These are phyloP conservation scores for Hydrochoerus hydrochaeris DNA, from an alignment of 2,113 vertebrate genomes.

Conservation along the genomic window DNA sequence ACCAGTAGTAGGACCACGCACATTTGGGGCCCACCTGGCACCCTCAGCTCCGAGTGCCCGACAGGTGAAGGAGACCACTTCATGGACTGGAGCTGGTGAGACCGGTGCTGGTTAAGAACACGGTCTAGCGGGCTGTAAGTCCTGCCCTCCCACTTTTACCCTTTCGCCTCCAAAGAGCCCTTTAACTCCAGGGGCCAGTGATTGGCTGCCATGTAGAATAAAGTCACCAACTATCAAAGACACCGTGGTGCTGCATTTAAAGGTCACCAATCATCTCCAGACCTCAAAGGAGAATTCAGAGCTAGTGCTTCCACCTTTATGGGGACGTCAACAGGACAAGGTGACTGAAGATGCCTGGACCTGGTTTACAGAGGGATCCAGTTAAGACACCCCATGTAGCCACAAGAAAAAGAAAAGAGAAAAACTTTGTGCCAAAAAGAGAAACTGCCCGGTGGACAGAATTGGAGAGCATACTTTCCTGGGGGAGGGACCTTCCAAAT, in stretches of 20 bases:
- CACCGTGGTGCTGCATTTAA: background rate
- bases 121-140: background rate
- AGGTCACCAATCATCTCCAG: background rate
- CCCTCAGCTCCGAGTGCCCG: background rate
- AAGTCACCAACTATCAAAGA: background rate
- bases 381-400: background rate
- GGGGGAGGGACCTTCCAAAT: background rate
- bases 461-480: background rate
- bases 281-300: background rate
- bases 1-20: background rate
- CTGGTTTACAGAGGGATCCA: background rate
- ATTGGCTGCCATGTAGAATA: background rate
- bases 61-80: no score
- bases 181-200: background rate
- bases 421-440: background rate
- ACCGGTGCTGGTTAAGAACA: background rate
- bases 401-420: background rate
- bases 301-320: background rate
- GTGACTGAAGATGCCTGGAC: background rate
- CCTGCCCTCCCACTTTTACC: background rate
- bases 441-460: background rate
- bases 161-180: background rate
- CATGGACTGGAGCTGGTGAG: background rate
- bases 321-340: background rate
- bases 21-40: background rate